These are phyloP conservation scores for Cervus canadensis DNA, from an alignment of 2,113 vertebrate species.

Conservation along the genomic window DNA sequence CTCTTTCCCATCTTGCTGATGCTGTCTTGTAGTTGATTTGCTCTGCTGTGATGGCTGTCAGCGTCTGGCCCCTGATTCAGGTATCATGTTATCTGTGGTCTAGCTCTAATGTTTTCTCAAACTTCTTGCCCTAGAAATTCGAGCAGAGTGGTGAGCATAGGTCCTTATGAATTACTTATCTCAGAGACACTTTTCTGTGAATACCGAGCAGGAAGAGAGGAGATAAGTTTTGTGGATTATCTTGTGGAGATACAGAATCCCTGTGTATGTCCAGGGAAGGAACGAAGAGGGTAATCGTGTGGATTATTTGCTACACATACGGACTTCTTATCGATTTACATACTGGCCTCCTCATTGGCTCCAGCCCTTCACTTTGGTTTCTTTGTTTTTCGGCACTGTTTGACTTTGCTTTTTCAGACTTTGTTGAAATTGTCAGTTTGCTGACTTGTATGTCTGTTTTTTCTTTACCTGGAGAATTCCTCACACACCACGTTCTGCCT, in stretches of 20 bases:
- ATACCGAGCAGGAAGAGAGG: background rate
- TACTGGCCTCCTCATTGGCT: rapidly evolving
- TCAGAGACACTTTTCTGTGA: background rate
- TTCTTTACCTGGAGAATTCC: background rate
- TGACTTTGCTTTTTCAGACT: background rate
- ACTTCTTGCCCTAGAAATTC: background rate
- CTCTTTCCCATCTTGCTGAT: background rate
- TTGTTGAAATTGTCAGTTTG: background rate
- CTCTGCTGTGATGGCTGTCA: background rate
- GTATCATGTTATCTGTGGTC: rapidly evolving
- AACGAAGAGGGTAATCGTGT: background rate
- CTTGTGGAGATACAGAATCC: background rate
- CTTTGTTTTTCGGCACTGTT: rapidly evolving
- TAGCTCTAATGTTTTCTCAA: background rate
- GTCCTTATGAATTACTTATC: background rate
- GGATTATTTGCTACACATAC: background rate
- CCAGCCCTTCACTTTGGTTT: background rate
- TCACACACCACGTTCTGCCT: background rate
- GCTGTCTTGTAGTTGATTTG: background rate
- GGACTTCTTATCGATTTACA: rapidly evolving
- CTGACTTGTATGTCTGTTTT: background rate
- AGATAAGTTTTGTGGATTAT: background rate
- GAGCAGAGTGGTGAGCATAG: background rate
- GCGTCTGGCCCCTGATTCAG: background rate
- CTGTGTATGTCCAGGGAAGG: background rate